Percentiles rank a stretch among this genome's conserved stretches.
phyloP scores from a whole-genome alignment of 1,140 invertebrate species.

The Bathynomus jamesi region DNA sequence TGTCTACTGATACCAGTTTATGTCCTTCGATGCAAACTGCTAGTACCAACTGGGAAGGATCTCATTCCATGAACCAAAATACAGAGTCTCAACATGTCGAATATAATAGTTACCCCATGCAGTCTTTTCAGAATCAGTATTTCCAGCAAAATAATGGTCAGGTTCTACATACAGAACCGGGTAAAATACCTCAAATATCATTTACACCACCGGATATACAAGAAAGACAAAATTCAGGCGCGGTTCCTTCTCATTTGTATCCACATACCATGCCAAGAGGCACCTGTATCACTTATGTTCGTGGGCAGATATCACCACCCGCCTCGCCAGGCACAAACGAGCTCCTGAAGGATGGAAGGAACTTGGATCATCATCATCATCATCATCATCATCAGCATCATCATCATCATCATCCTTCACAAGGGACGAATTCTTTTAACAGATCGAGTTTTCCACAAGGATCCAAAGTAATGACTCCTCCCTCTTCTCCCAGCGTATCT shows the following conservation, averaged over 20 bases:
- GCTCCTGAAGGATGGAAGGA: slow-evolving; percentile 16
- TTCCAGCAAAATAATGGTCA: neutral
- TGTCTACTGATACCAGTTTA: too few relatives aligned
- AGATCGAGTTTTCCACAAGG: slow-evolving; percentile 23
- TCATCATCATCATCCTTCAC: too few relatives aligned
- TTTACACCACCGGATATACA: neutral
- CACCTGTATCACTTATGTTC: slow-evolving; percentile 35
- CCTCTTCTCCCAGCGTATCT: slow-evolving; percentile 50
- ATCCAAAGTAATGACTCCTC: slow-evolving; percentile 49
- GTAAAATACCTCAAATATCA: neutral
- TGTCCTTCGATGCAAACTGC: too few relatives aligned
- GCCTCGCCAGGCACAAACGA: slow-evolving; percentile 46
- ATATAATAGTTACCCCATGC: neutral
- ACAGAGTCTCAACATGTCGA: too few relatives aligned
- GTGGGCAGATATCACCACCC: slow-evolving; percentile 49
- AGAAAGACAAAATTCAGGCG: slow-evolving; percentile 9
- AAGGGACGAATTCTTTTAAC: slow-evolving; percentile 13
- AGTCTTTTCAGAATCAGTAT: neutral
- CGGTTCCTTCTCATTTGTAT: neutral
- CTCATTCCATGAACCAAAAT: too few relatives aligned
- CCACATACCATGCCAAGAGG: neutral
- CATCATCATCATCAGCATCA: too few relatives aligned
- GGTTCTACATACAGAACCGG: neutral
- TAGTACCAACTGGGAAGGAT: too few relatives aligned
- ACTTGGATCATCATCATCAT: slow-evolving; percentile 4